Percentiles rank a stretch among this genome's conserved stretches.
phyloP scores from a whole-genome alignment of 2,888 invertebrate species.

The Alentia gelatinosa region DNA sequence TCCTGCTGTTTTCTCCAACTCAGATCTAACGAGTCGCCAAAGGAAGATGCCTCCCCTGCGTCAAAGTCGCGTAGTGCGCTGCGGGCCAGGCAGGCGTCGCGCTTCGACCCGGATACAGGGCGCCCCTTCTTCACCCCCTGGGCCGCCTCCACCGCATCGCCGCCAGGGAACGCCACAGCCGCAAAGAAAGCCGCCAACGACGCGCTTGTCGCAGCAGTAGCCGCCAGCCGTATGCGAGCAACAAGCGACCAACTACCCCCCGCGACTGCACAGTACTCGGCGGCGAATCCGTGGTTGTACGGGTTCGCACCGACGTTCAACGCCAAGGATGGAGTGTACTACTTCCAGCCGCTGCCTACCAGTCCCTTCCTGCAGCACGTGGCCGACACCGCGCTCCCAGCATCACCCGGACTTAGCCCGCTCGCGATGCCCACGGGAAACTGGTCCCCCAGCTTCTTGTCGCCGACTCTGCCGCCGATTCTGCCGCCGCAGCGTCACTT shows the following conservation, averaged over 20 bases:
- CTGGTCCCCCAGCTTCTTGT: constrained; percentile 27
- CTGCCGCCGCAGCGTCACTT: background rate
- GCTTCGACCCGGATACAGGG: background rate
- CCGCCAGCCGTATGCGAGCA: background rate
- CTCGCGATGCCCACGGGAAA: background rate
- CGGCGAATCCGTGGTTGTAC: background rate
- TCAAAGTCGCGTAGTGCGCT: background rate
- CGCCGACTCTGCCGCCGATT: background rate
- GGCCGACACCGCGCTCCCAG: constrained; percentile 2
- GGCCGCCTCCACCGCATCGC: background rate
- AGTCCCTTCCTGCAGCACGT: background rate
- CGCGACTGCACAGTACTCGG: background rate
- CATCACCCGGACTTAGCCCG: background rate
- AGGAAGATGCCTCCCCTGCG: background rate
- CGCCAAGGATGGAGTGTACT: background rate
- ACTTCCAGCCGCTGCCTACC: constrained; percentile 39
- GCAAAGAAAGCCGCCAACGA: background rate
- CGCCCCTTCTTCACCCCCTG: constrained; percentile 42
- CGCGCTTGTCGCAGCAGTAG: background rate
- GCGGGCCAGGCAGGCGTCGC: background rate
- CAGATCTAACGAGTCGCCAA: constrained; percentile 17
- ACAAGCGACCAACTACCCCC: too few species aligned
- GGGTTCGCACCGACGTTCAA: constrained; percentile 16
- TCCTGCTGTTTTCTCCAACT: background rate
- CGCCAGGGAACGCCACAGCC: background rate